Evolutionary conservation across 2,888 invertebrate genomes (phyloP), one percentile per base, ranked within the genome.

Genomic region (Drosophila borealis): DNA sequence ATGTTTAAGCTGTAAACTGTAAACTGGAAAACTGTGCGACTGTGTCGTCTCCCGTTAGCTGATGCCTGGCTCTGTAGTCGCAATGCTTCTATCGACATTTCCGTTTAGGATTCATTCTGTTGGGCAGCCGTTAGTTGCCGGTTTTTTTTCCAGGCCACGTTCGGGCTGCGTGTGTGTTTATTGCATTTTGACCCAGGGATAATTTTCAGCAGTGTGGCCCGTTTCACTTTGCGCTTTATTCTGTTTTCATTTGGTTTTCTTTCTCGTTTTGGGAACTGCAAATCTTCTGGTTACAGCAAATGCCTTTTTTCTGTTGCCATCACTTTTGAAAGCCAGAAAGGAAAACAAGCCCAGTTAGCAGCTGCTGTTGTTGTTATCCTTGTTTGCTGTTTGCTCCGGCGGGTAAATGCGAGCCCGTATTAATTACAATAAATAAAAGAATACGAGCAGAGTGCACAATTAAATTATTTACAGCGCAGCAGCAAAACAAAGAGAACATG

Each of bases 81-180:
- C 86, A 78, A 78, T 83, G 83, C 89, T 86, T 78, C 83, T 86
- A 88, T 84, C 88, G 89, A 84, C 84, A 89, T 84, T 84, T 84
- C 89, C 84, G 84, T 83, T 84, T 81, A 87, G 89, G 81, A 89
- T 89, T 87, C 88, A 84, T 84, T 84, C 83, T 87, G 84, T 65
- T 74, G 76, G 48, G 49, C 62, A 67, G 62, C 77, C 69, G 78
- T 84, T 87, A 72, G 78, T 82, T 75, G 80, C 82, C 82, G 63
- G 42, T 41, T 42, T 61, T 68, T 59, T 74, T 57, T 42, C 36
- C 60, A 34, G 61, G 44, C 17, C 19, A 48, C 41, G 6, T 19
- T 45, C 42, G 19, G 34, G 25, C 42, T 25, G 61, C 41, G 39
- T 60, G 65, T 74, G 68, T 70, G 66, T 75, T 78, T 81, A 83